A percentile compares a stretch with the other conserved stretches of the same genome.
Evolutionary conservation across 2,888 invertebrate genomes (phyloP).

Genomic region (Leucozona laternaria): DNA sequence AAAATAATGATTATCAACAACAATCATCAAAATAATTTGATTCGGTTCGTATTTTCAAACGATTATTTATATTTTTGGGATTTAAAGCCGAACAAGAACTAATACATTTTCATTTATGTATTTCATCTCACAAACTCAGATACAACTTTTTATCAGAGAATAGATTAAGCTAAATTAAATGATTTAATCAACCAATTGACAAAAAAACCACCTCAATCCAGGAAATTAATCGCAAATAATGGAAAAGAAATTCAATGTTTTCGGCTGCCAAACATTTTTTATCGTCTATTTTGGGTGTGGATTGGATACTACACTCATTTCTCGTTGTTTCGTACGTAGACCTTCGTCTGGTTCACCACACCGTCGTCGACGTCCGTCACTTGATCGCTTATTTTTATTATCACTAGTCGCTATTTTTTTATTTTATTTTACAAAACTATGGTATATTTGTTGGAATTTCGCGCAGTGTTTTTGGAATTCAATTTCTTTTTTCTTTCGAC

Average conservation of each 20-base stretch:
- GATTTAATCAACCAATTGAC: constrained; percentile 27
- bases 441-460: constrained; percentile 11
- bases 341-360: constrained; percentile 44
- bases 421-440: constrained; percentile 22
- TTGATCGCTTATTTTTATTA: constrained; percentile 68
- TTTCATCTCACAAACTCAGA: neutral
- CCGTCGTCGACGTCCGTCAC: constrained; percentile 23
- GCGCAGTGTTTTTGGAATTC: constrained; percentile 17
- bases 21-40: neutral
- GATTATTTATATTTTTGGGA: neutral
- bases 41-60: neutral
- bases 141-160: constrained; percentile 49
- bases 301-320: constrained; percentile 64
- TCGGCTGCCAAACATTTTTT: constrained; percentile 64
- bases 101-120: neutral
- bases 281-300: constrained; percentile 74
- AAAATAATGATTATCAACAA: neutral
- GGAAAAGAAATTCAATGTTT: constrained; percentile 47
- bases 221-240: constrained; percentile 36
- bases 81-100: neutral
- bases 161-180: constrained; percentile 48
- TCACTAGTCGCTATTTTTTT: constrained; percentile 43
- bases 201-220: constrained; percentile 38
- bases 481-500: constrained; percentile 12
- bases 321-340: constrained; percentile 49